Evolutionary conservation across 2,797 vertebrate species (phyloP), one percentile per base, ranked within the genome.

Genomic region (Microcaecilia unicolor): DNA sequence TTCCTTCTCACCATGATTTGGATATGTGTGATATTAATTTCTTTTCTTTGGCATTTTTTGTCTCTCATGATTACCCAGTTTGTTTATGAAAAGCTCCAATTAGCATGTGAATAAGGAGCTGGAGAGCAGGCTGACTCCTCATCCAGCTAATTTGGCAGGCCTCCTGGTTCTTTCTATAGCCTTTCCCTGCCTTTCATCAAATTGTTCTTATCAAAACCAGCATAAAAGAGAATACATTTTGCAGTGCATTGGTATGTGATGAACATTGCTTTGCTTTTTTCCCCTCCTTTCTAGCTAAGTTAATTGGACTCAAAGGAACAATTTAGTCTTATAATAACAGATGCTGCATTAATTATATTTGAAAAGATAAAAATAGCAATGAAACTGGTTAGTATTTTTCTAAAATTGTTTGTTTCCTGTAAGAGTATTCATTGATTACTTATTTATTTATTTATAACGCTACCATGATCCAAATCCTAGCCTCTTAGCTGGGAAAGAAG

Each of bases 231-330:
- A 66, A 72, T 72, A 74, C 78, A 78, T 80, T 81, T 81, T 75
- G 77, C 58, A 73, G 80, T 80, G 72, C 73, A 71, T 44, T 66
- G 68, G 74, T 72, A 70, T 58, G 57, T 66, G 61, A 65, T 70
- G 70, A 80, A 80, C 64, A 67, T 58, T 61, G 48, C 39, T 59
- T 72, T 72, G 76, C 64, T 71, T 77, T 72, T 67, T 64, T 67
- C 76, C n/a, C n/a, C n/a, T 74, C 77, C 70, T 73, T 75, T 80
- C 70, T 58, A 72, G 63, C 69, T 69, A 65, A 80, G 70, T 61
- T 83, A 83, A 81, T 83, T 83, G 77, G 77, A 70, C 78, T 81
- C 78, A 73, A 78, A 81, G 78, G 78, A 81, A 78, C 81, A 78
- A 80, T 73, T 80, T 75, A 75, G 64, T 77, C n/a, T 83, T 78